Base-by-base conservation (phyloP, 35 echinoderm and acorn worm species). In the Eucidaris tribuloides region DNA sequence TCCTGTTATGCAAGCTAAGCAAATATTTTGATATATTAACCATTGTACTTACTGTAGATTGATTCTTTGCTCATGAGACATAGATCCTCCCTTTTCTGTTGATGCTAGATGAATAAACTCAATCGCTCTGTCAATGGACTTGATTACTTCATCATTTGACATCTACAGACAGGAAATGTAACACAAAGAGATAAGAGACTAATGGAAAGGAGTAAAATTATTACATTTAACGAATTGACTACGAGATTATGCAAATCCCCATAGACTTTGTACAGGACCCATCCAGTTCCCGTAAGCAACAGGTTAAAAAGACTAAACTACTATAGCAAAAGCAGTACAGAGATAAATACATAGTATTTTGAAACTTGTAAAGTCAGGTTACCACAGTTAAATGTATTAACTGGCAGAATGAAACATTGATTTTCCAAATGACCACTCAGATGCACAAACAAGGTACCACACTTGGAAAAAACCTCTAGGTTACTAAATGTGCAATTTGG, bases 51-150 rank as follows among this genome's bases (percentile, higher is more conserved):
- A 92, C 89, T 97, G 85, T 84, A 97, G 58, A 76, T 65, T 92
- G 27, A 80, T 56, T 31, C 94, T 34, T 63, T 97, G 94, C 20
- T 89, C 85, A 1, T 44, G 17, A 24, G 81, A 92, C 9, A 88
- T 61, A 33, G 46, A 22, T 3, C 94, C 94, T 45, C 78, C 81
- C 32, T 83, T 84, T 17, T 84, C 76, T 5, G 94, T 97, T 3
- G 89, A 81, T 33, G 81, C 86, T 44, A 92, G 36, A 70, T 97
- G 94, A 20, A 97, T 85, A 56, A 82, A 92, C 38, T 92, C 94
- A 45, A 97, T 97, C 28, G 89, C 94, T 42, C 90, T 88, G 57
- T 97, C 94, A 50, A 97, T 97, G 34, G 94, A 97, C 14, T 76
- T 63, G 28, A 97, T 24, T 6, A 97, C 94, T 36, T 91, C 88